Evolutionary conservation across 1,140 invertebrate species (phyloP), one percentile per base, ranked within the genome.

Genomic region (Drosophila tsacasi): DNA sequence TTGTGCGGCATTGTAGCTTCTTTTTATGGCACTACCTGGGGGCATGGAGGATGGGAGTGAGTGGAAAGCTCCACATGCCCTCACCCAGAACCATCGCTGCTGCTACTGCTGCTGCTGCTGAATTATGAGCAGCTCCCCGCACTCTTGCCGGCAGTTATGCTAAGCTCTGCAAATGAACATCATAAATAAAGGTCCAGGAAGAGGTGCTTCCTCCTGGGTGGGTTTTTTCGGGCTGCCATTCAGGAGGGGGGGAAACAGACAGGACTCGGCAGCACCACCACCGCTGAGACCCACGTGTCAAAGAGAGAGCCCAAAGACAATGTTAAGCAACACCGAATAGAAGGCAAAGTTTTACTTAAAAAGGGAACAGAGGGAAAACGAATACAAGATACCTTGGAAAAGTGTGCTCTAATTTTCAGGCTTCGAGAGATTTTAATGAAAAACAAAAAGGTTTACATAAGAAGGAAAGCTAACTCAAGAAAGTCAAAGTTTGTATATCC

Each of bases 121-220:
- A 83, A 46, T 78, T 83, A 83, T 83, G 80, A 73, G 79, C 55
- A 81, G 60, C 63, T 59, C 40, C 17, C 60, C 39, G 17, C 23
- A 15, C 32, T 42, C n/a, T 37, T 42, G 49, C 50, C 47, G 52
- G 64, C 81, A 71, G 81, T 83, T 82, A 79, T 83, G 81, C 81
- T 83, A 83, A 83, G 81, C 81, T 83, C 81, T 83, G 81, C 61
- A 83, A 83, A 83, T 83, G 81, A 83, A 83, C 81, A 83, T 79
- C 71, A 83, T 83, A 83, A 83, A 83, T 83, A 83, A 83, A 47
- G 47, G 69, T 44, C 49, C 74, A 47, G 55, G 55, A 40, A 12
- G n/a, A 6, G 27, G 6, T 32, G 27, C 50, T 19, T 19, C 49
- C 25, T 50, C 10, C 49, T 52, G 27, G 23, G 17, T 17, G 39